phyloP scores from a whole-genome alignment of 1,140 invertebrate species.

The Anadara kagoshimensis region DNA sequence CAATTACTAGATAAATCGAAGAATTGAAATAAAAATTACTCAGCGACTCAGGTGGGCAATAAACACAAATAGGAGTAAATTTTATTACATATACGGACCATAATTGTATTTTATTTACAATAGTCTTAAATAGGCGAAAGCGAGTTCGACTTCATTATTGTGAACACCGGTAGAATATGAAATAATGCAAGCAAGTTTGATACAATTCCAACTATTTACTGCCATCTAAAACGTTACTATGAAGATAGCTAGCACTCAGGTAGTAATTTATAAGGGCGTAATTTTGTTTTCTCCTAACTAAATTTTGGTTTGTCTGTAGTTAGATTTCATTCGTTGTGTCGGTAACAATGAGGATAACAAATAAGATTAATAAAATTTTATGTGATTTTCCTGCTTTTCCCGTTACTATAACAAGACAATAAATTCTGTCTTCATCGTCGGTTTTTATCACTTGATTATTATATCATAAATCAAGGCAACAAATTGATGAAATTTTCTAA shows the following conservation, averaged over 20 bases:
- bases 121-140: constrained; percentile 37
- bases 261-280: constrained; percentile 31
- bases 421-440: too few species aligned
- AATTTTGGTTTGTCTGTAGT: constrained; percentile 33
- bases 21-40: constrained; percentile 40
- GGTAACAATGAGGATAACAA: constrained; percentile 36
- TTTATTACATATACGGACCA: constrained; percentile 37
- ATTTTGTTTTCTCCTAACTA: constrained; percentile 42
- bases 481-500: too few species aligned
- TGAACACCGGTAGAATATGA: constrained; percentile 35
- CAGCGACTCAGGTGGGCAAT: constrained; percentile 33
- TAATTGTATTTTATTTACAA: constrained; percentile 48
- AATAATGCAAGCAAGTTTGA: constrained; percentile 21
- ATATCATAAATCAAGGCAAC: too few species aligned
- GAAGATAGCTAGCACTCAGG: constrained; percentile 14
- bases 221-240: background rate
- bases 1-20: constrained; percentile 38
- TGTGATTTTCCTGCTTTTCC: background rate
- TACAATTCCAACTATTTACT: constrained; percentile 33
- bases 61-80: constrained; percentile 14
- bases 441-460: too few species aligned
- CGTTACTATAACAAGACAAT: too few species aligned
- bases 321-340: constrained; percentile 29
- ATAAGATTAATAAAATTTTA: constrained; percentile 34
- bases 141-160: constrained; percentile 23